These are phyloP conservation scores for Phycodurus eques DNA, from an alignment of 2,113 vertebrate species.

Conservation along the genomic window DNA sequence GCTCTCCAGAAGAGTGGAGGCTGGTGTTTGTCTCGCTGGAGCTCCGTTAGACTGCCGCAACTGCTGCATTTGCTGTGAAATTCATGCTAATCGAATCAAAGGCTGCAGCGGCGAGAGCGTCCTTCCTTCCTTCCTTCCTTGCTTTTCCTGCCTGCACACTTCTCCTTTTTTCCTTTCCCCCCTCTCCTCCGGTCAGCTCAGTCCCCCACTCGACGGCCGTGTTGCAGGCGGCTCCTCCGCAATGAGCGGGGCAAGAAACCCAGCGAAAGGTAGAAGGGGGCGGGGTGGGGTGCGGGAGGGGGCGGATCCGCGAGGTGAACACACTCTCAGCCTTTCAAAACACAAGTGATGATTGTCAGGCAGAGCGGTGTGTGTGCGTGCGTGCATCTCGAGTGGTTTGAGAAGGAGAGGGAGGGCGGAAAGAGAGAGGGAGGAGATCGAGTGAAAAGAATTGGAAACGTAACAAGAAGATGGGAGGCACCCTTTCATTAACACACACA, in stretches of 20 bases:
- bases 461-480: conserved; percentile 37
- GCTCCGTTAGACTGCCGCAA: conserved; percentile 49
- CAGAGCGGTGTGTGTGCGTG: conserved; percentile 42
- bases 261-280: conserved; percentile 19
- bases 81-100: conserved; percentile 77
- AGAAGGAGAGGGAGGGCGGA: conserved; percentile 23
- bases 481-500: conserved; percentile 15
- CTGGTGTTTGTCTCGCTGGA: conserved; percentile 41
- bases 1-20: conserved; percentile 33
- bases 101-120: conserved; percentile 71
- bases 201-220: conserved; percentile 16
- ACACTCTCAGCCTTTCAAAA: conserved; percentile 62
- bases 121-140: conserved; percentile 39
- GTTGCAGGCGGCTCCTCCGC: conserved; percentile 17
- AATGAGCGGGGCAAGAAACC: conserved; percentile 37
- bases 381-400: conserved; percentile 18
- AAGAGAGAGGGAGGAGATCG: conserved; percentile 40
- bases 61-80: conserved; percentile 66
- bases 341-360: conserved; percentile 64
- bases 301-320: conserved; percentile 28
- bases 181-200: conserved; percentile 52
- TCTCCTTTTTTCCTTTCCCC: conserved; percentile 28
- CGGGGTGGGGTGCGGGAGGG: neutral
- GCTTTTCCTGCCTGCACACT: conserved; percentile 48
- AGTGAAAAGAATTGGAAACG: conserved; percentile 41